Conservation (phyloP, 2,888 invertebrate genomes). For the Scaptomyza flava region DNA sequence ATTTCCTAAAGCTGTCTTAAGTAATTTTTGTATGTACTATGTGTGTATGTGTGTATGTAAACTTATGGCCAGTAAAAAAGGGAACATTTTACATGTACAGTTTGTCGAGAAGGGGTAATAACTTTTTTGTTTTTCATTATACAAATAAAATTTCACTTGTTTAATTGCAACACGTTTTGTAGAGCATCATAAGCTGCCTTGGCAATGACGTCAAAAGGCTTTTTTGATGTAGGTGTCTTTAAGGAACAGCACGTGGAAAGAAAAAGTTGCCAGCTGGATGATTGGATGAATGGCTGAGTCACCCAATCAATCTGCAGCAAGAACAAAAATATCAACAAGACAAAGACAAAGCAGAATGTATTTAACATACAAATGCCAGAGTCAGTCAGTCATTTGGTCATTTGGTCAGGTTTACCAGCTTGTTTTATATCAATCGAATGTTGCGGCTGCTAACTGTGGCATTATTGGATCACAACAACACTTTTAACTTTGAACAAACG, state of each 20-base stretch:
- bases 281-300: conserved; percentile 51
- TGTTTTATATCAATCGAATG: conserved; percentile 68
- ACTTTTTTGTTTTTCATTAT: no score
- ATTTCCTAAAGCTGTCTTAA: background rate
- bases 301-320: conserved; percentile 19
- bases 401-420: conserved; percentile 17
- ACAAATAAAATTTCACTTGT: no score
- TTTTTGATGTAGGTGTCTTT: conserved; percentile 64
- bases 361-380: conserved; percentile 20
- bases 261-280: conserved; percentile 28
- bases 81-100: no score
- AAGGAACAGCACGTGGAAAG: conserved; percentile 55
- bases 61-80: background rate
- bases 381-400: conserved; percentile 30
- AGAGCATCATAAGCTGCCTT: conserved; percentile 19
- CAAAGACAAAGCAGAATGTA: conserved; percentile 27
- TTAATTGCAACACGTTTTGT: background rate
- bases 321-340: conserved; percentile 20
- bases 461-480: conserved; percentile 29
- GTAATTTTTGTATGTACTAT: no score
- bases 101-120: background rate
- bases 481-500: conserved; percentile 22
- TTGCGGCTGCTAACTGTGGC: conserved; percentile 47
- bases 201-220: conserved; percentile 71
- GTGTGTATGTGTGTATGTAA: background rate